A percentile compares a stretch with the other conserved stretches of the same genome.
Evolutionary conservation across 1,140 invertebrate genomes (phyloP).

Genomic region (Babylonia areolata): DNA sequence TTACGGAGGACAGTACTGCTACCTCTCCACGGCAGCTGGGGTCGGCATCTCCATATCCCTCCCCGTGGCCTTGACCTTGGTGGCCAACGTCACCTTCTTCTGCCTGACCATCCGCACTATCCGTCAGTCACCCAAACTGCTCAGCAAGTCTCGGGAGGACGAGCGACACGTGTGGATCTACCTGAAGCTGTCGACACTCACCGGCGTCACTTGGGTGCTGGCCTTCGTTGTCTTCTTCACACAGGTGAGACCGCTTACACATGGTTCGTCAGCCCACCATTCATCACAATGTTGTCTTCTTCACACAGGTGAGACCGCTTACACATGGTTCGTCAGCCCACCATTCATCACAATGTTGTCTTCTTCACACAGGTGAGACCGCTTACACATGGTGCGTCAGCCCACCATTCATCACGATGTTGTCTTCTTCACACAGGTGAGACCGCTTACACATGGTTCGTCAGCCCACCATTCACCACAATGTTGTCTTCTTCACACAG

Average conservation of each 20-base stretch:
- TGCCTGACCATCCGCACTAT: conserved; percentile 49
- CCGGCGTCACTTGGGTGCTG: conserved; percentile 56
- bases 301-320: too few species aligned
- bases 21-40: conserved; percentile 45
- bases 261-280: too few species aligned
- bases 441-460: too few species aligned
- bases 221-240: conserved; percentile 54
- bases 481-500: too few species aligned
- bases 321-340: too few species aligned
- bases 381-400: too few species aligned
- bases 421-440: too few species aligned
- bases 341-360: too few species aligned
- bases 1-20: conserved; percentile 53
- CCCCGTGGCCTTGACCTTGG: conserved; percentile 52
- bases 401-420: too few species aligned
- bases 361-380: too few species aligned
- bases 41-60: conserved; percentile 51
- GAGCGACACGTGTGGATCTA: conserved; percentile 53
- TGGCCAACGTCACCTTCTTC: conserved; percentile 56
- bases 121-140: conserved; percentile 23
- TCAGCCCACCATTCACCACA: too few species aligned
- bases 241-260: conserved; percentile 28
- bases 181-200: conserved; percentile 56
- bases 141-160: conserved; percentile 20
- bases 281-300: too few species aligned